phyloP scores from a whole-genome alignment of 1,140 invertebrate genomes.

The Chlorops oryzae region DNA sequence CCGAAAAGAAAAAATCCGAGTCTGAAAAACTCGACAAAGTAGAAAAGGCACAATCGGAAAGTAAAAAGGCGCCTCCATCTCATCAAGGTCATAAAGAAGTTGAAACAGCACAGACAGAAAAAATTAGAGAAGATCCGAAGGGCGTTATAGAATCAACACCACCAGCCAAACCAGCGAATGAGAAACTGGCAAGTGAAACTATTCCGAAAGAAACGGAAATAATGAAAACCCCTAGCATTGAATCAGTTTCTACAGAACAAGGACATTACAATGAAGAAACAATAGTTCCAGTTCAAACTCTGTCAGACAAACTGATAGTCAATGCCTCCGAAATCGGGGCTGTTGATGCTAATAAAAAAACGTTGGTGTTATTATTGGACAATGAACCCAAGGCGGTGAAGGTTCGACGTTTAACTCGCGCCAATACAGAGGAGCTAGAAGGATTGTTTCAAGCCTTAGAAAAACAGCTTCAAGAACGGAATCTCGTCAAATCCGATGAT shows the following conservation, averaged over 20 bases:
- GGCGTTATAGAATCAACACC: no score
- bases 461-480: constrained; percentile 34
- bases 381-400: constrained; percentile 37
- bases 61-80: no score
- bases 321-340: constrained; percentile 20
- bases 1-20: background rate
- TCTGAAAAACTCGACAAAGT: no score
- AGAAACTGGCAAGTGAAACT: no score
- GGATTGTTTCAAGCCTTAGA: constrained; percentile 39
- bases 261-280: background rate
- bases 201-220: no score
- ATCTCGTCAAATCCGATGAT: constrained; percentile 38
- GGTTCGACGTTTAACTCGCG: constrained; percentile 34
- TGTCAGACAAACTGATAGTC: background rate
- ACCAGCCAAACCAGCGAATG: no score
- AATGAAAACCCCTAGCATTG: no score
- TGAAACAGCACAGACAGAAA: no score
- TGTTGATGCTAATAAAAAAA: constrained; percentile 33
- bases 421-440: constrained; percentile 41
- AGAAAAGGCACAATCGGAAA: no score
- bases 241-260: background rate
- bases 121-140: no score
- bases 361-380: constrained; percentile 37
- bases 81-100: no score
- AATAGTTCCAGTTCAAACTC: background rate